Evolutionary conservation across 2,797 vertebrate genomes (phyloP).

Genomic region (Pelodytes ibericus): DNA sequence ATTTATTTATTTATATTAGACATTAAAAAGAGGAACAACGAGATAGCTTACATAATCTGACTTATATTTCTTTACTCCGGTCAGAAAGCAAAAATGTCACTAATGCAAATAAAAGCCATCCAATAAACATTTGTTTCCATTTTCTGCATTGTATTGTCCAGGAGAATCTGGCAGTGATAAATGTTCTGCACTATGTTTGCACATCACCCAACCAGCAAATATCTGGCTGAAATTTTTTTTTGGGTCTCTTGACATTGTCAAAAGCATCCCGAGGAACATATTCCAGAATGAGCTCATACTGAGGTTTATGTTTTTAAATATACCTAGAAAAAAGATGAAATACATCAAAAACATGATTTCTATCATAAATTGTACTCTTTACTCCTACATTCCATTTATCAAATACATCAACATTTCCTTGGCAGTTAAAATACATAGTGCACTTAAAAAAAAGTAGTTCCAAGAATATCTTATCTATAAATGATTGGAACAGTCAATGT

Average conservation of each 20-base stretch:
- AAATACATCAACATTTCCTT: neutral
- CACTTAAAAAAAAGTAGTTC: too few relatives aligned
- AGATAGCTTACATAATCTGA: too few relatives aligned
- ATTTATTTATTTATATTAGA: too few relatives aligned
- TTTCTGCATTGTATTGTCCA: constrained; percentile 11
- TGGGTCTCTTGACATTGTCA: constrained; percentile 2
- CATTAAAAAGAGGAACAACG: too few relatives aligned
- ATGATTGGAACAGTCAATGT: too few relatives aligned
- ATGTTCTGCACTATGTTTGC: constrained; percentile 10
- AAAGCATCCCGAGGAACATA: constrained; percentile 22
- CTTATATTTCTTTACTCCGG: too few relatives aligned
- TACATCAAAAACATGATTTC: neutral
- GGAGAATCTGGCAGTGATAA: constrained; percentile 2
- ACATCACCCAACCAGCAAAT: constrained; percentile 32
- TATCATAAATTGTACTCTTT: too few relatives aligned
- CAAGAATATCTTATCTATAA: too few relatives aligned
- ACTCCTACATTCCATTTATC: neutral
- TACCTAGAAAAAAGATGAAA: neutral
- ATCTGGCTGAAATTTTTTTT: neutral
- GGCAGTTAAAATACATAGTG: too few relatives aligned
- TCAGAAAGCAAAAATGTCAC: too few relatives aligned
- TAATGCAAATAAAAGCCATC: constrained; percentile 4
- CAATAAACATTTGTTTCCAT: constrained; percentile 8
- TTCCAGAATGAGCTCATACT: constrained; percentile 20
- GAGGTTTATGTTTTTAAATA: constrained; percentile 8